Evolutionary conservation across 2,113 vertebrate species (phyloP).

Genomic region (Mastomys coucha): DNA sequence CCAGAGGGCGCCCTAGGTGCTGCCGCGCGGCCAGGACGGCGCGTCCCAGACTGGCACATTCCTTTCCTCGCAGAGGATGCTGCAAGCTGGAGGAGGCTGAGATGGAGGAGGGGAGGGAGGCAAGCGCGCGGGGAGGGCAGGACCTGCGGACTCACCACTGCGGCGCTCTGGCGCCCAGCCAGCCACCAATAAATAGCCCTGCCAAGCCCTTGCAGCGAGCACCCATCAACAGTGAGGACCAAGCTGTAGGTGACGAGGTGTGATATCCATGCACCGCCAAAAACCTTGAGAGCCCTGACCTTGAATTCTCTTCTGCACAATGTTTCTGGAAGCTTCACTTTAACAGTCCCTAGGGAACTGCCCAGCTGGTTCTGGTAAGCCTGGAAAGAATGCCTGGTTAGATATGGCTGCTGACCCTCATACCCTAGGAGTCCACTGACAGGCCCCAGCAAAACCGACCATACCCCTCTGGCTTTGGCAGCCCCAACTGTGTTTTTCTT

Average conservation of each 20-base stretch:
- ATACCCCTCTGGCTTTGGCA: constrained; percentile 23
- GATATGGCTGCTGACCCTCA: constrained; percentile 17
- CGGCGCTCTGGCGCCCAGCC: constrained; percentile 78
- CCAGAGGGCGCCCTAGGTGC: constrained; percentile 49
- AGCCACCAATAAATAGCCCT: constrained; percentile 87
- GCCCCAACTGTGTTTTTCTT: constrained; percentile 10
- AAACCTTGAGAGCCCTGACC: constrained; percentile 77
- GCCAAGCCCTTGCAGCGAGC: constrained; percentile 86
- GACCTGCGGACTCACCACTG: constrained; percentile 61
- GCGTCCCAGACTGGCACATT: constrained; percentile 68
- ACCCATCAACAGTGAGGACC: constrained; percentile 83
- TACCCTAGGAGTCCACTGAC: background rate
- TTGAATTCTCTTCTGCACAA: constrained; percentile 74
- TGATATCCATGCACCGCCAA: constrained; percentile 65
- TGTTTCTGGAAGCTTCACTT: constrained; percentile 31
- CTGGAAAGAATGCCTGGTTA: constrained; percentile 7
- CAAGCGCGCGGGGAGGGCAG: constrained; percentile 44
- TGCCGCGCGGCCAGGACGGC: constrained; percentile 39
- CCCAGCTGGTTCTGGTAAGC: background rate
- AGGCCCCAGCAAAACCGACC: background rate
- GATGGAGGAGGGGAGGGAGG: constrained; percentile 57
- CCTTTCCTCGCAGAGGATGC: constrained; percentile 74
- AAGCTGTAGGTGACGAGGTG: constrained; percentile 84
- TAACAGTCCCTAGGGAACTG: constrained; percentile 8
- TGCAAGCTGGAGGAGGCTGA: constrained; percentile 31